A percentile compares a stretch with the other conserved stretches of the same genome.
Evolutionary conservation across 2,888 invertebrate species (phyloP).

Genomic region (Aphodius sticticus): DNA sequence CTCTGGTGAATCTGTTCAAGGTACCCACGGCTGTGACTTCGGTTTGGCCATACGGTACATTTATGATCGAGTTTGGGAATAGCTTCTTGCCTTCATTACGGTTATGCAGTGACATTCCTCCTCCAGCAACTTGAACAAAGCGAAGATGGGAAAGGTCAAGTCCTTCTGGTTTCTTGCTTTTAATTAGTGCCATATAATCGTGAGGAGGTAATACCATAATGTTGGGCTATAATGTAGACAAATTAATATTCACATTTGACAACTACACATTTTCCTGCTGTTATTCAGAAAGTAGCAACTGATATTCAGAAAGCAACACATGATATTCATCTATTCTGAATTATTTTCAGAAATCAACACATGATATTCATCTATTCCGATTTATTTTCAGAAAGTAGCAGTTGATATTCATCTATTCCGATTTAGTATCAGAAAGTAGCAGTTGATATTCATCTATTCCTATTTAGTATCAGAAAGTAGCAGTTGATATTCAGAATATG

Average conservation of each 20-base stretch:
- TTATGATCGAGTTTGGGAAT: conserved; percentile 17
- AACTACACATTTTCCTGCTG: too few species aligned
- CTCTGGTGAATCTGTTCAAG: not conserved
- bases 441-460: too few species aligned
- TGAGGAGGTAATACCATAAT: conserved; percentile 6
- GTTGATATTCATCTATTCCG: too few species aligned
- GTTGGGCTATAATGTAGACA: not conserved
- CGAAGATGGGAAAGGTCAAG: conserved; percentile 11
- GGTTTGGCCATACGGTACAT: conserved; percentile 28
- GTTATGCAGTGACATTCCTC: conserved; percentile 25
- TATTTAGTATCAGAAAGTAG: too few species aligned
- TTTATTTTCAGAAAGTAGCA: too few species aligned
- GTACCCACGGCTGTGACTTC: conserved; percentile 10
- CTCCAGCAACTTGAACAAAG: conserved; percentile 14
- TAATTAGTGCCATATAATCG: conserved; percentile 25
- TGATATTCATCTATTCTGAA: too few species aligned
- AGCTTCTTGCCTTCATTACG: conserved; percentile 4
- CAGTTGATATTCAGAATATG: too few species aligned
- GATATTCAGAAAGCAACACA: too few species aligned
- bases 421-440: too few species aligned
- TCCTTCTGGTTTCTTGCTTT: conserved; percentile 19
- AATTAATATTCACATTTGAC: not conserved
- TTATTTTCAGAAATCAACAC: too few species aligned
- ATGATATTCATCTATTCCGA: too few species aligned
- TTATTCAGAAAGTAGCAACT: too few species aligned